phyloP scores from a whole-genome alignment of 2,113 vertebrate genomes.

The Trematocara stigmaticum region DNA sequence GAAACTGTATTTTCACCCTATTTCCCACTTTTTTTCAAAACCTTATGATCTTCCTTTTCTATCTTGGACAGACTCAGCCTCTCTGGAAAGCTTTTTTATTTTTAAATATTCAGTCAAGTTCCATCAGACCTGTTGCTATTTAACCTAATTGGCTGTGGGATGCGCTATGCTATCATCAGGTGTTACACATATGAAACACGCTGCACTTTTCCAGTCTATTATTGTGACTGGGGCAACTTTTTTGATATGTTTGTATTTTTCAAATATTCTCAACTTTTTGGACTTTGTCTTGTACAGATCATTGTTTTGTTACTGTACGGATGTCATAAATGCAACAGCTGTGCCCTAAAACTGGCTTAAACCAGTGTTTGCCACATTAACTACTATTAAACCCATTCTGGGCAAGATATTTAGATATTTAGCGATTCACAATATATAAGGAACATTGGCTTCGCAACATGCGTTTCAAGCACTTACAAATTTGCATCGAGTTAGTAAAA shows the following conservation, averaged over 20 bases:
- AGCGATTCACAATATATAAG: neutral
- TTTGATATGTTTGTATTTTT: neutral
- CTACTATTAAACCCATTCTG: neutral
- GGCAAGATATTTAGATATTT: neutral
- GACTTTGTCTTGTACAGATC: neutral
- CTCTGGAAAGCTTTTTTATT: neutral
- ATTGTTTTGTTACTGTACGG: neutral
- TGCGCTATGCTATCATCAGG: neutral
- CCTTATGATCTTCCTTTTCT: neutral
- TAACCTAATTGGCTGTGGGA: neutral
- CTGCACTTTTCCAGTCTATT: neutral
- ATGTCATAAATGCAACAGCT: too few relatives aligned
- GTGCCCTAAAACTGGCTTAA: rapidly evolving
- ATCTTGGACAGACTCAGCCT: rapidly evolving
- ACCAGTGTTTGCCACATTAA: neutral
- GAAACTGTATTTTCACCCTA: neutral
- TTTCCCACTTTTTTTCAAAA: neutral
- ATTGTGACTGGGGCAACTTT: rapidly evolving
- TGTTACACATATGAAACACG: rapidly evolving
- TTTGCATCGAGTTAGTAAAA: neutral
- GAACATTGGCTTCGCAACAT: neutral
- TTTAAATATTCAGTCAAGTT: neutral
- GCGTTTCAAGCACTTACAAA: rapidly evolving
- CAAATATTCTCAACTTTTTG: neutral
- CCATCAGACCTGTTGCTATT: neutral